Evolutionary conservation across 2,888 invertebrate genomes (phyloP), one percentile per base, ranked within the genome.

Genomic region (Prosapia bicincta): DNA sequence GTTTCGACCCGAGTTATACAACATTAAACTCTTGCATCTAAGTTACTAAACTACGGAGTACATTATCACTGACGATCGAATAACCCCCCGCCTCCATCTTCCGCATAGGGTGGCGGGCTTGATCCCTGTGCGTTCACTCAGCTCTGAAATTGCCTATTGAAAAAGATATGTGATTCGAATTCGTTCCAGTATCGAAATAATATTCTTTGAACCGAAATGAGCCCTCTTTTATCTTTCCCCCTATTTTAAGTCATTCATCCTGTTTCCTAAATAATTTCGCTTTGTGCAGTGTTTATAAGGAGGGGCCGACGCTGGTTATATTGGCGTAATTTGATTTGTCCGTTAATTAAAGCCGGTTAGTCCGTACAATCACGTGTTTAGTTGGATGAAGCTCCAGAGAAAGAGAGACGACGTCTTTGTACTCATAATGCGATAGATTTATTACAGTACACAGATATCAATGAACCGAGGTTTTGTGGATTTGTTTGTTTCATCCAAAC

Each of bases 91-190:
- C 54, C 20, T 3, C 54, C 54, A 3, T 15, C 2, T 13, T 38
- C 7, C 2, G 38, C 38, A 20, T 54, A 20, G 54, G 54, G 54
- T 54, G 54, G 54, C 54, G n/a, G 3, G 54, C 20, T 20, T 54
- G 54, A 54, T 54, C 54, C 54, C 54, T 38, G 54, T 54, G 54
- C 54, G 54, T 54, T 54, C 54, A 54, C 54, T 54, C 54, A 54
- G 54, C 54, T 54, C 54, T 54, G 54, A 54, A 54, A 54, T 54
- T 54, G 54, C 54, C 54, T 54, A 54, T 54, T 54, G 54, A 54
- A 54, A 54, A 54, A 54, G 54, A 54, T 54, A 54, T 54, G 54
- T 54, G 54, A 54, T 54, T 54, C 54, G 54, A 54, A 54, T 54
- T 54, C 54, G 54, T 54, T 54, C 54, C 54, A 54, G 54, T 54